A percentile compares a stretch with the other conserved stretches of the same genome.
phyloP scores from a whole-genome alignment of 2,888 invertebrate genomes.

The Opisthograptis luteolata region DNA sequence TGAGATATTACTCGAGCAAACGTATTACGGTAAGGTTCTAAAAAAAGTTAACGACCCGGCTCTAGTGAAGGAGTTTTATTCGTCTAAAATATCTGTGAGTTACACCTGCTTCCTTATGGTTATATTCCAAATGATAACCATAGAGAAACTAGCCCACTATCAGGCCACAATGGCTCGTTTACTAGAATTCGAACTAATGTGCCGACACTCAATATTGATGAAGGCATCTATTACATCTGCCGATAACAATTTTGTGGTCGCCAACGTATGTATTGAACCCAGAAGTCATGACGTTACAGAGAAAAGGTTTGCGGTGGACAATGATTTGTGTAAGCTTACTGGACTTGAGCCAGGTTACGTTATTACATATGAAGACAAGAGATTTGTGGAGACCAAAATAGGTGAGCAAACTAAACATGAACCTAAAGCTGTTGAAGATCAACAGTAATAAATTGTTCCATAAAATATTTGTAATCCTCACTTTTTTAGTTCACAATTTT shows the following conservation, averaged over 20 bases:
- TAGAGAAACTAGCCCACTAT: conserved; percentile 55
- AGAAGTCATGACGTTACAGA: no score
- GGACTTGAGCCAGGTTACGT: no score
- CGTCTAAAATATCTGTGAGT: conserved; percentile 50
- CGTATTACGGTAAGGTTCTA: conserved; percentile 42
- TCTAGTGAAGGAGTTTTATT: conserved; percentile 52
- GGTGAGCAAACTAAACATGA: neutral
- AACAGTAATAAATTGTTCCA: no score
- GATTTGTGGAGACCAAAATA: neutral
- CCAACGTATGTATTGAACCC: no score
- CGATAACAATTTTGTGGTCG: neutral
- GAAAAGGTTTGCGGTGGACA: no score
- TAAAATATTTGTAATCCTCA: neutral
- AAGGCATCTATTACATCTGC: conserved; percentile 35
- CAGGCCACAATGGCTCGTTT: conserved; percentile 55
- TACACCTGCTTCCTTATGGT: conserved; percentile 52
- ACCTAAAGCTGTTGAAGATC: neutral
- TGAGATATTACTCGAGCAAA: conserved; percentile 54
- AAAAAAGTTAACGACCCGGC: conserved; percentile 37
- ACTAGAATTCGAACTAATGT: conserved; percentile 70
- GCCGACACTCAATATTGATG: conserved; percentile 59
- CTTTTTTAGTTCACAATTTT: neutral
- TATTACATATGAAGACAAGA: no score
- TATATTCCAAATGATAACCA: conserved; percentile 53
- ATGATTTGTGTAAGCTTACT: no score